These are phyloP conservation scores for Astreopora myriophthalma DNA, from an alignment of 64 coral and sea anemone species.

Conservation along the genomic window DNA sequence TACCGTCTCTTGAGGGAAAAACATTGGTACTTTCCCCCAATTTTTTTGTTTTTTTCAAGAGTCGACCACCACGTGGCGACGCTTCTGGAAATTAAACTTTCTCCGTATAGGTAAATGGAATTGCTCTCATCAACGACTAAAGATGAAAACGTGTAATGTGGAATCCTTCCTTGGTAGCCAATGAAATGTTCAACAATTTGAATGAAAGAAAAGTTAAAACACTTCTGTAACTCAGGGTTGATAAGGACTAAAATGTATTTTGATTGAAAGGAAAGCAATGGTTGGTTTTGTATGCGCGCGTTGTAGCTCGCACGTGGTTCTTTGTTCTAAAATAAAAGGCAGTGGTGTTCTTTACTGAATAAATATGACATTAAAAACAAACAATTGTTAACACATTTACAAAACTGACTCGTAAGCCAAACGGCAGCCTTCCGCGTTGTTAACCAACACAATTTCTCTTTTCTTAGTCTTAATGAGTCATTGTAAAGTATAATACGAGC, in stretches of 20 bases:
- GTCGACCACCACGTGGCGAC: too few relatives aligned
- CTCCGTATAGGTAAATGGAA: too few relatives aligned
- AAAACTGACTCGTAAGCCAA: background rate
- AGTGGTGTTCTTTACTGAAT: background rate
- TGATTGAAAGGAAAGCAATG: background rate
- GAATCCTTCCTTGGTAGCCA: too few relatives aligned
- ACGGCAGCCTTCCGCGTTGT: background rate
- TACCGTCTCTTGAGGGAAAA: too few relatives aligned
- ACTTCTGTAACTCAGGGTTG: background rate
- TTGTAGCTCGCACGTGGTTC: background rate
- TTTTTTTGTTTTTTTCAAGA: too few relatives aligned
- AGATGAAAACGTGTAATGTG: too few relatives aligned
- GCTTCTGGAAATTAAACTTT: too few relatives aligned
- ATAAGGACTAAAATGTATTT: background rate
- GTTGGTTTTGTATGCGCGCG: background rate
- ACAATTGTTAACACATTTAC: background rate
- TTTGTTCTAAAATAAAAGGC: background rate
- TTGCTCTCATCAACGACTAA: too few relatives aligned
- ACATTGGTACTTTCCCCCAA: too few relatives aligned
- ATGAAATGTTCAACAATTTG: too few relatives aligned
- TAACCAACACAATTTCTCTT: background rate
- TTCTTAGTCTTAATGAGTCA: background rate
- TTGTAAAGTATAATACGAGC: background rate
- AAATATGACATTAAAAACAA: background rate
- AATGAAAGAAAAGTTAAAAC: background rate